These are phyloP conservation scores for Listrodromus nycthemerus DNA, from an alignment of 2,888 invertebrate genomes.

Conservation along the genomic window DNA sequence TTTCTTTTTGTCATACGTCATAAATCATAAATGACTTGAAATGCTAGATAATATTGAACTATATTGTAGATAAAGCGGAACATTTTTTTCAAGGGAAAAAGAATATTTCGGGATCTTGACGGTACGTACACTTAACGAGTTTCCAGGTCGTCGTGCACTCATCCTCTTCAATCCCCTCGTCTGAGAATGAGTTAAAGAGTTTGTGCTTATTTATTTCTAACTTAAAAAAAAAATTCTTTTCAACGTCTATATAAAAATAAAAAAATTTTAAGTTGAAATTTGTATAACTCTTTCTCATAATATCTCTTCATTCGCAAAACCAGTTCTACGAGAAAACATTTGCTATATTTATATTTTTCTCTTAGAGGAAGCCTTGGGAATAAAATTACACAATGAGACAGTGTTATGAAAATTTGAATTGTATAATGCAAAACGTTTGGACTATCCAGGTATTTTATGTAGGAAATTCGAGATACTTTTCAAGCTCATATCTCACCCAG, in stretches of 20 bases:
- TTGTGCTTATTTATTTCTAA: neutral
- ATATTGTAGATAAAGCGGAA: neutral
- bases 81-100: constrained; percentile 73
- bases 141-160: constrained; percentile 71
- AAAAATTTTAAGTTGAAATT: neutral
- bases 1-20: neutral
- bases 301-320: too few species aligned
- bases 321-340: too few species aligned
- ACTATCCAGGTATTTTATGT: neutral
- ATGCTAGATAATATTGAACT: neutral
- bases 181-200: constrained; percentile 57
- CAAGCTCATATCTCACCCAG: neutral
- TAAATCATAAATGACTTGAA: neutral
- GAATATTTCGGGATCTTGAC: constrained; percentile 70
- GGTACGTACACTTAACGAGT: constrained; percentile 73
- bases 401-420: too few species aligned
- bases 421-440: too few species aligned
- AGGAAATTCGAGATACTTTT: neutral
- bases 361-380: too few species aligned
- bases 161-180: constrained; percentile 54
- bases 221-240: neutral
- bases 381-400: too few species aligned
- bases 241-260: neutral
- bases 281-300: too few species aligned
- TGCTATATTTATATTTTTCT: too few species aligned